Percentiles rank a stretch among this genome's conserved stretches.
phyloP scores from a whole-genome alignment of 2,888 invertebrate genomes.

The Hyppa rectilinea region DNA sequence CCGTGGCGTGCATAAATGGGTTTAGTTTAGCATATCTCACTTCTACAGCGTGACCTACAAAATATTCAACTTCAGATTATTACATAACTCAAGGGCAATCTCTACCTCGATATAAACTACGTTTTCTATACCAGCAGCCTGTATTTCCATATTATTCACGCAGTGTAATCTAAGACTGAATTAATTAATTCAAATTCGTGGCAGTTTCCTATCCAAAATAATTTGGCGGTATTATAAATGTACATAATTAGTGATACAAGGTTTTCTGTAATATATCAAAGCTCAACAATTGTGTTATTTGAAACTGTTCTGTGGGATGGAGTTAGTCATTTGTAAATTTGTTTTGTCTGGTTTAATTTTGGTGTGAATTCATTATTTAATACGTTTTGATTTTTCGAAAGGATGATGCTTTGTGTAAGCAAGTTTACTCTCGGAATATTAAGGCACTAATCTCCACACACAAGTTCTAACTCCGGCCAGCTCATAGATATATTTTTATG shows the following conservation, averaged over 20 bases:
- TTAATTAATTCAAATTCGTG: slow-evolving; percentile 69
- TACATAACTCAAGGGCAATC: slow-evolving; percentile 33
- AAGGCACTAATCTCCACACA: background rate
- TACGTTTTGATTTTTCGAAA: background rate
- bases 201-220: slow-evolving; percentile 68
- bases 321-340: slow-evolving; percentile 26
- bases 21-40: background rate
- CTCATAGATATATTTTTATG: no score
- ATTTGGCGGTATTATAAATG: slow-evolving; percentile 73
- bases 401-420: background rate
- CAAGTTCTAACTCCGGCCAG: background rate
- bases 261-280: slow-evolving; percentile 62
- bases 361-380: background rate
- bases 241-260: slow-evolving; percentile 71
- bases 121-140: slow-evolving; percentile 48
- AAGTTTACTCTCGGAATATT: background rate
- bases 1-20: no score
- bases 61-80: slow-evolving; percentile 23
- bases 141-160: slow-evolving; percentile 68
- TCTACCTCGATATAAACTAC: slow-evolving; percentile 46
- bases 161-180: slow-evolving; percentile 69
- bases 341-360: background rate
- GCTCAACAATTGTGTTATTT: slow-evolving; percentile 49
- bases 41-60: slow-evolving; percentile 1
- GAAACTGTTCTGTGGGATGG: slow-evolving; percentile 32